Evolutionary conservation across 2,888 invertebrate species (phyloP), one percentile per base, ranked within the genome.

Genomic region (Parascotia fuliginaria): DNA sequence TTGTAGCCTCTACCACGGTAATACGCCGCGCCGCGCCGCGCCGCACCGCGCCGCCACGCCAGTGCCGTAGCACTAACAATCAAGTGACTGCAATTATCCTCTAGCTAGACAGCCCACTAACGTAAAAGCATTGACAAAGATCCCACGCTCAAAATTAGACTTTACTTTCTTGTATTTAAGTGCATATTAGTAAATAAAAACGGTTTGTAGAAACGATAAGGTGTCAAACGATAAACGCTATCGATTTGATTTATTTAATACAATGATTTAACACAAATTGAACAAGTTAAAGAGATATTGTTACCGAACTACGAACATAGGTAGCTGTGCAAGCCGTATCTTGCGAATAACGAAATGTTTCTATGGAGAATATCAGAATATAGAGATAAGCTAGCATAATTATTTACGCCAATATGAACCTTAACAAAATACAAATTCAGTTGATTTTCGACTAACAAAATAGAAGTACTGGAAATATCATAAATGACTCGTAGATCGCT

Each of bases 221-320:
- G 42, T 42, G 50, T 27, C 27, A 13, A 28, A 51, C 27, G 63
- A 65, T 65, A 65, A 55, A 47, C 31, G 28, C 34, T 62, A 62
- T 59, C 52, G 46, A 55, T 56, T 44, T 50, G 40, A 56, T 59
- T 50, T 49, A 53, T 60, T 37, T 34, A 45, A 37, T 32, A 36
- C 42, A 51, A 39, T 50, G 32, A 49, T 48, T 31, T 15, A 5
- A 34, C 28, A 44, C 14, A 27, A 5, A 14, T n/a, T 28, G n/a
- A 14, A 15, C n/a, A n/a, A 9, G 14, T 15, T 28, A 7, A n/a
- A 11, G n/a, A 14, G 13, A 27, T 38, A 38, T 12, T 24, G 24
- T n/a, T 14, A n/a, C 27, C 11, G 2, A 14, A 27, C 14, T 28
- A 3, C 12, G 16, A n/a, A n/a, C n/a, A n/a, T n/a, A n/a, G n/a